Evolutionary conservation across 1,140 invertebrate species (phyloP).

Genomic region (Drosophila novamexicana): DNA sequence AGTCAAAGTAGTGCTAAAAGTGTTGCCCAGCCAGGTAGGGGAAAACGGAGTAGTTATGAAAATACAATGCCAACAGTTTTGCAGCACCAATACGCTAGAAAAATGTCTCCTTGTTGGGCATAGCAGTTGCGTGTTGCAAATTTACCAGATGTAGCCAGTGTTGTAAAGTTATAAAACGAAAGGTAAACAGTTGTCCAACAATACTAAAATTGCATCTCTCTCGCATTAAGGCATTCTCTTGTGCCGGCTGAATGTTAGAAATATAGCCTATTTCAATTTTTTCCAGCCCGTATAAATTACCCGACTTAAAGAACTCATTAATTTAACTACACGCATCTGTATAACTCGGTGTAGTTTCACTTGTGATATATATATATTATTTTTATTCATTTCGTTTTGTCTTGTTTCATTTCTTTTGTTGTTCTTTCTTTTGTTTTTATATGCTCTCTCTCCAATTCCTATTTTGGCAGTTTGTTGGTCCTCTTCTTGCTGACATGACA

Average conservation of each 20-base stretch:
- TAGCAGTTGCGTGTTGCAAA: no score
- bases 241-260: conserved; percentile 3
- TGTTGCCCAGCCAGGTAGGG: not conserved
- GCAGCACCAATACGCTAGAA: not conserved
- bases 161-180: no score
- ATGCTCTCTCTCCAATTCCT: conserved; percentile 17
- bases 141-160: no score
- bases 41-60: not conserved
- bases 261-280: conserved; percentile 41
- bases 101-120: not conserved
- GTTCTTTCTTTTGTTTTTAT: conserved; percentile 9
- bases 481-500: conserved; percentile 51
- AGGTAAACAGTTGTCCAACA: no score
- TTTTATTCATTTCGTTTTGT: not conserved
- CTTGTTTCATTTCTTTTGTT: conserved; percentile 1
- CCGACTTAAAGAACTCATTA: conserved; percentile 46
- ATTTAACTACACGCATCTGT: conserved; percentile 49
- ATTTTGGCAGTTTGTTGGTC: conserved; percentile 40
- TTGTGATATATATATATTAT: not conserved
- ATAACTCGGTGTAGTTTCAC: conserved; percentile 23
- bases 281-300: conserved; percentile 29
- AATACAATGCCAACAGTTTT: not conserved
- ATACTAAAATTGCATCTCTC: not conserved
- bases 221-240: not conserved
- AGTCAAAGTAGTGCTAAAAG: conserved; percentile 52